phyloP scores from a whole-genome alignment of 2,797 vertebrate species.

The Poeciliopsis gracilis region DNA sequence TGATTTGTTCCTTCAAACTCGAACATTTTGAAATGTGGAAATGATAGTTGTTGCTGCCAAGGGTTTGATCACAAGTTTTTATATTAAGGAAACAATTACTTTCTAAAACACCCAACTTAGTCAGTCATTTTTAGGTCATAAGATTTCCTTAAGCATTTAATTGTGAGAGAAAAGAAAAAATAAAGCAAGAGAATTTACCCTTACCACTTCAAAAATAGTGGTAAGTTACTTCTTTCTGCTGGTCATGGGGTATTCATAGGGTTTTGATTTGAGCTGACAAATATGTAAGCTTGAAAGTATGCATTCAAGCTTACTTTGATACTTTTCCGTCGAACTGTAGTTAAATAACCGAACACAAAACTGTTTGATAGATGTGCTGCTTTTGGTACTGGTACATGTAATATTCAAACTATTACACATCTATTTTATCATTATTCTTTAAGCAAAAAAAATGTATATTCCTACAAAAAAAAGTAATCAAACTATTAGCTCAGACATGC shows the following conservation, averaged over 20 bases:
- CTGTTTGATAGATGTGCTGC: not conserved
- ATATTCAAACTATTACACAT: not conserved
- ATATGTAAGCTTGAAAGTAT: no score
- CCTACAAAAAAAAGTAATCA: not conserved
- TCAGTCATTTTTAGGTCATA: not conserved
- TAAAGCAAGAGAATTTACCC: not conserved
- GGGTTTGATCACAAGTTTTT: not conserved
- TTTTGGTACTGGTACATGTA: not conserved
- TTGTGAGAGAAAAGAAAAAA: not conserved
- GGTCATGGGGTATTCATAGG: no score
- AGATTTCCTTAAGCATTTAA: not conserved
- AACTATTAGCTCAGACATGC: constrained; percentile 4
- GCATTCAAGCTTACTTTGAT: not conserved
- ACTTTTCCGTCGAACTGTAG: not conserved
- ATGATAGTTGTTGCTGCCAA: not conserved
- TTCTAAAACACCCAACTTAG: not conserved
- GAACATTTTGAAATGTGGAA: not conserved
- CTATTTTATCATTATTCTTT: not conserved
- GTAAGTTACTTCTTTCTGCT: no score
- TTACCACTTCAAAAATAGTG: no score
- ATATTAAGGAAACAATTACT: not conserved
- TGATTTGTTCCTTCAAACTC: not conserved
- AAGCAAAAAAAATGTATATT: not conserved
- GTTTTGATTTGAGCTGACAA: no score
- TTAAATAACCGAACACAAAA: not conserved